A percentile compares a stretch with the other conserved stretches of the same genome.
Conservation (phyloP, 2,797 vertebrate species). For the Phataginus tricuspis region DNA sequence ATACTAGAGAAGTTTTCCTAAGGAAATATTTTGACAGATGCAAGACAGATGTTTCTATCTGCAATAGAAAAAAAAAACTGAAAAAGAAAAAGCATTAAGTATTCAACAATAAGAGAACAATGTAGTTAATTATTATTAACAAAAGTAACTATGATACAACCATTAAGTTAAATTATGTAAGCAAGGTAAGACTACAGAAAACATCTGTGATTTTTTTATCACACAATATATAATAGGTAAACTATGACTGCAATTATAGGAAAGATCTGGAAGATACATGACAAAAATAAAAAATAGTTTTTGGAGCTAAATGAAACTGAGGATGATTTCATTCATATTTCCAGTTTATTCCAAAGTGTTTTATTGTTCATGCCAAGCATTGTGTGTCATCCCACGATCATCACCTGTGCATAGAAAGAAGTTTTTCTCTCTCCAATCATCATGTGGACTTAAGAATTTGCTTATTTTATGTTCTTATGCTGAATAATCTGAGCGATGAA, state of each 20-base stretch:
- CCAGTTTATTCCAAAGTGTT: neutral
- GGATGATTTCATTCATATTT: neutral
- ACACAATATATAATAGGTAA: neutral
- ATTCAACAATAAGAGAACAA: conserved; percentile 36
- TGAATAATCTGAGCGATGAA: neutral
- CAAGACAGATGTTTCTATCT: conserved; percentile 65
- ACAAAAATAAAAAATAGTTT: neutral
- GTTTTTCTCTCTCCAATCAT: neutral
- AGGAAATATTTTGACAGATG: conserved; percentile 77
- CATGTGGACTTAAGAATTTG: neutral
- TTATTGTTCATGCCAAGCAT: neutral
- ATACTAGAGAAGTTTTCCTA: conserved; percentile 53
- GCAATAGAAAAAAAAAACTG: neutral
- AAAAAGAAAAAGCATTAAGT: neutral
- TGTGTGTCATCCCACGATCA: neutral
- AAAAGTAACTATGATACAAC: neutral
- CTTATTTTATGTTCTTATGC: neutral
- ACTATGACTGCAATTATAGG: neutral
- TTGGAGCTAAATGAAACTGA: neutral
- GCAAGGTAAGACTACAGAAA: neutral
- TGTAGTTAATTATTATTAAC: conserved; percentile 1
- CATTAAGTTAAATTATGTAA: neutral
- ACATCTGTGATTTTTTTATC: neutral
- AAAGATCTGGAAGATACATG: neutral
- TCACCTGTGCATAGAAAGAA: neutral